These are phyloP conservation scores for Esox lucius DNA, from an alignment of 2,797 vertebrate genomes.

Conservation along the genomic window DNA sequence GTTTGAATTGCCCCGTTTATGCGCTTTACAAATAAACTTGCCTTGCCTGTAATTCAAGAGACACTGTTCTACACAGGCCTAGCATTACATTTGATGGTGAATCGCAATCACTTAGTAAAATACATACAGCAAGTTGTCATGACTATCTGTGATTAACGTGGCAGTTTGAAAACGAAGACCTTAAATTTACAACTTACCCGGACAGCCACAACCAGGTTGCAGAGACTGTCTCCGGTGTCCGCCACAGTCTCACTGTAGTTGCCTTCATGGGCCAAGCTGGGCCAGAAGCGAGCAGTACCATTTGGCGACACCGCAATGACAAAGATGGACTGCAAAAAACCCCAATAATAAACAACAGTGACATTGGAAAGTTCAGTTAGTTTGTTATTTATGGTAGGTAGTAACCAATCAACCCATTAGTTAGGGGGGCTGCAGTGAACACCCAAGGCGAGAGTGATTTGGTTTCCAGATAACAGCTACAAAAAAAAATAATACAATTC, in stretches of 20 bases:
- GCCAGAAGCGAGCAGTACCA: constrained; percentile 87
- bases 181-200: constrained; percentile 69
- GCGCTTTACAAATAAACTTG: too few species aligned
- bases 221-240: constrained; percentile 81
- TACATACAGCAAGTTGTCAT: not conserved
- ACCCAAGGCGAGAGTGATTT: not conserved
- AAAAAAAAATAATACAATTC: too few species aligned
- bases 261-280: constrained; percentile 84
- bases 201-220: constrained; percentile 84
- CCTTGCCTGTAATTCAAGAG: too few species aligned
- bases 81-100: not conserved
- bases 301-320: constrained; percentile 84
- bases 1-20: too few species aligned
- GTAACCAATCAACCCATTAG: not conserved
- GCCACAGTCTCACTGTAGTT: constrained; percentile 77
- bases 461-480: not conserved
- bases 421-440: not conserved
- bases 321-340: constrained; percentile 74
- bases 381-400: too few species aligned
- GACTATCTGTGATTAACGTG: not conserved
- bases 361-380: too few species aligned
- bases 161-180: not conserved
- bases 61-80: not conserved
- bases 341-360: not conserved
- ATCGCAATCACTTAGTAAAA: not conserved